A percentile compares a stretch with the other conserved stretches of the same genome.
Conservation (phyloP, 2,113 vertebrate genomes). For the Chaetodon trifascialis region DNA sequence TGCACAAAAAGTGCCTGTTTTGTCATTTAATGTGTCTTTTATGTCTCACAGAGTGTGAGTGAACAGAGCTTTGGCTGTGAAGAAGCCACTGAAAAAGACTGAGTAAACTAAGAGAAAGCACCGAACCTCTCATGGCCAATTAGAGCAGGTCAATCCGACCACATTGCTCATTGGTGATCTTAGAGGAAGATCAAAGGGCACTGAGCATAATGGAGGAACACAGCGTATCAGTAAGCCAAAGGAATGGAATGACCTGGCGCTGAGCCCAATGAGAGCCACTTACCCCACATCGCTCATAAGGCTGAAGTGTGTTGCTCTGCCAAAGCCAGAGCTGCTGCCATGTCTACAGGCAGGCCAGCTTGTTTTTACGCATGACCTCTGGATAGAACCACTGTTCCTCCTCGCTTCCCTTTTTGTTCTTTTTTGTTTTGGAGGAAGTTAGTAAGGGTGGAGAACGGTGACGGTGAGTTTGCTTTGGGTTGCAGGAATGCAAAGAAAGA, state of each 20-base stretch:
- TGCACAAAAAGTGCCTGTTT: background rate
- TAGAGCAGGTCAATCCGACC: conserved; percentile 75
- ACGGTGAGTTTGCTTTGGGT: conserved; percentile 10
- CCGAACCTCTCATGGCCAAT: conserved; percentile 61
- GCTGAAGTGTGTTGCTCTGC: conserved; percentile 45
- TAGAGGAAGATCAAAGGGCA: conserved; percentile 73
- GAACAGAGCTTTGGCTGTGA: conserved; percentile 23
- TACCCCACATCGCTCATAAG: conserved; percentile 57
- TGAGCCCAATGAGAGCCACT: conserved; percentile 59
- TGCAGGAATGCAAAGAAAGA: conserved; percentile 39
- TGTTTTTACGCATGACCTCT: conserved; percentile 59
- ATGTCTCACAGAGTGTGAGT: background rate
- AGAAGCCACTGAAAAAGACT: conserved; percentile 20
- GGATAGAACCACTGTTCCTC: conserved; percentile 28
- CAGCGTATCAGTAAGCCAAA: conserved; percentile 56
- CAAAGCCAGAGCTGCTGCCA: conserved; percentile 47
- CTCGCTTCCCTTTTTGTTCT: background rate
- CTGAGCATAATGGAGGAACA: conserved; percentile 55
- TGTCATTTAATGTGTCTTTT: conserved; percentile 29
- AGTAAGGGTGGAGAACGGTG: background rate
- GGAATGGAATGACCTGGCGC: conserved; percentile 73
- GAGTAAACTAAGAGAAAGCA: conserved; percentile 53
- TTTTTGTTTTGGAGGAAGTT: conserved; percentile 27
- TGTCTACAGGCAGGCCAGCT: conserved; percentile 24
- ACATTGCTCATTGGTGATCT: conserved; percentile 75